Evolutionary conservation across 2,888 invertebrate genomes (phyloP), one percentile per base, ranked within the genome.

Genomic region (Tiliacea aurago): DNA sequence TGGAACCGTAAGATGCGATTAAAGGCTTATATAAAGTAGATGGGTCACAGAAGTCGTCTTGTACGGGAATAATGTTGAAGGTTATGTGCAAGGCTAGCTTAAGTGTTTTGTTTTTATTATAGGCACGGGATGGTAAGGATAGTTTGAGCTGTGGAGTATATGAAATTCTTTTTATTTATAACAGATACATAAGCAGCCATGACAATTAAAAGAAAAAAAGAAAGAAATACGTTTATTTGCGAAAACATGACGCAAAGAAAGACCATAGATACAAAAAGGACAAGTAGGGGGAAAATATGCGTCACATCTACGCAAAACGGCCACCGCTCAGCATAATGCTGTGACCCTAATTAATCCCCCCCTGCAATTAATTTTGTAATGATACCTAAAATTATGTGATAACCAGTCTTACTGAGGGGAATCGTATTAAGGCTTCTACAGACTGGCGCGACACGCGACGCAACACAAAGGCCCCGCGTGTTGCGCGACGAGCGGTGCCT

Each of bases 21-120:
- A 83, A 83, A 72, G 55, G 79, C 72, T 83, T 83, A 80, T 68
- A 83, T 68, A 56, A 72, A 83, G 67, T 78, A 56, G 64, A 67
- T 61, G 74, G 80, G 65, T 82, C 65, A 56, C 81, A 76, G 66
- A 66, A 76, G 80, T 75, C 59, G 53, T 59, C 41, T 23, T 37
- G 47, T 76, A 62, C 41, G 37, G 15, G 47, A 70, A 70, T 79
- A 77, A 81, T 78, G 66, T 65, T 70, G 41, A 66, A 73, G 47
- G 73, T 79, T 76, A 80, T 80, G 23, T 20, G 51, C 13, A 18
- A 43, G 55, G 61, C 58, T 63, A 56, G 20, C 79, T 62, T 47
- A 45, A 73, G 49, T 53, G 67, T 76, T 76, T 68, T 37, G 68
- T 76, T 81, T 81, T 68, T 76, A 76, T 76, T 76, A 62, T 33